Evolutionary conservation across 1,140 invertebrate genomes (phyloP).

Genomic region (Antheraea mylitta): DNA sequence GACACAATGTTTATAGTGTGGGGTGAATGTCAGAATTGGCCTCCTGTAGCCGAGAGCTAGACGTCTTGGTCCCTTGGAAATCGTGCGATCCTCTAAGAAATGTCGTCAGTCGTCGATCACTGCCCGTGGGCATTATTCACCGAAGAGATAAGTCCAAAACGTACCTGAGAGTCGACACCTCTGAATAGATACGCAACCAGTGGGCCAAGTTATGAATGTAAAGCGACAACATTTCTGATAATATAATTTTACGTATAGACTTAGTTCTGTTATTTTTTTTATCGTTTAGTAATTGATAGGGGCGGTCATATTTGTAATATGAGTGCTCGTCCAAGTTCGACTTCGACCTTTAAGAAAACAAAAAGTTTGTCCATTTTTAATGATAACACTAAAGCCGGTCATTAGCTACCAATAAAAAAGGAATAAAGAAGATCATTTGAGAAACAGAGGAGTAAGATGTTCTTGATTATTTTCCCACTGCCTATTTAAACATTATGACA

Average conservation of each 20-base stretch:
- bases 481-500: too few species aligned
- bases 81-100: conserved; percentile 25
- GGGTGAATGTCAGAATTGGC: background rate
- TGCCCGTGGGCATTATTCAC: conserved; percentile 35
- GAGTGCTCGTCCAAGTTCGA: too few species aligned
- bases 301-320: too few species aligned
- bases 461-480: too few species aligned
- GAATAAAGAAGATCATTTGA: too few species aligned
- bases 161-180: conserved; percentile 38
- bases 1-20: background rate
- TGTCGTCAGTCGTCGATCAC: conserved; percentile 42
- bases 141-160: conserved; percentile 34
- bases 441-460: too few species aligned
- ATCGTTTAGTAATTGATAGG: too few species aligned
- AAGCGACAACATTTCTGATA: background rate
- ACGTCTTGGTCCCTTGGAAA: conserved; percentile 12
- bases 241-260: background rate
- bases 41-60: conserved; percentile 2
- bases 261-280: too few species aligned
- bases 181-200: conserved; percentile 29
- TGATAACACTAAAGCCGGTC: too few species aligned
- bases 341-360: too few species aligned
- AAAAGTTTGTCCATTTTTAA: too few species aligned
- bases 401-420: too few species aligned
- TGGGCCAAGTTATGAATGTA: conserved; percentile 14